phyloP scores from a whole-genome alignment of 2,888 invertebrate species.

The Labia minor region DNA sequence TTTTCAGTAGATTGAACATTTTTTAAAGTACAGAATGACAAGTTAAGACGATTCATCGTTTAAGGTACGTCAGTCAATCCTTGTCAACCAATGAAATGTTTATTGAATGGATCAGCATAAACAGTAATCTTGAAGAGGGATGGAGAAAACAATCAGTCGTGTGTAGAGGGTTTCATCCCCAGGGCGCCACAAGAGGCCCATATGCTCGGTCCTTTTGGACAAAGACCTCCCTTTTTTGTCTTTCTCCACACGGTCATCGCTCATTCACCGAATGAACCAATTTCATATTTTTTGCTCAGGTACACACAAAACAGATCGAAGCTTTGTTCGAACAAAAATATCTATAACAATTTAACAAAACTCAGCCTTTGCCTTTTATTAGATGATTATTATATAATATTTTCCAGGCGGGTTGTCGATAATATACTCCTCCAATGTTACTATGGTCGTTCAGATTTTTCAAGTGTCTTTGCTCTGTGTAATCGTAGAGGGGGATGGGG shows the following conservation, averaged over 20 bases:
- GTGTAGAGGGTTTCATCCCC: not conserved
- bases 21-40: not conserved
- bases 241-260: not conserved
- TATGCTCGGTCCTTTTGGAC: not conserved
- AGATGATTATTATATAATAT: not conserved
- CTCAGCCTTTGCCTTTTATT: not conserved
- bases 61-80: not conserved
- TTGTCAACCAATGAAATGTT: not conserved
- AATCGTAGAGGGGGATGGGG: not conserved
- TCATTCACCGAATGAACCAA: slow-evolving; percentile 1
- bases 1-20: not conserved
- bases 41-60: not conserved
- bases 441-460: not conserved
- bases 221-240: slow-evolving; percentile 5
- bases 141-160: not conserved
- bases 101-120: slow-evolving; percentile 7
- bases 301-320: not conserved
- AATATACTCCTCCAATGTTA: not conserved
- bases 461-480: not conserved
- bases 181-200: not conserved
- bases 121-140: not conserved
- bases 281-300: slow-evolving; percentile 13
- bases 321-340: not conserved
- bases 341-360: slow-evolving; percentile 3
- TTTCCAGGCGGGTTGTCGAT: not conserved